Conservation (phyloP, 2,888 invertebrate genomes). For the Mycalesis mineus region DNA sequence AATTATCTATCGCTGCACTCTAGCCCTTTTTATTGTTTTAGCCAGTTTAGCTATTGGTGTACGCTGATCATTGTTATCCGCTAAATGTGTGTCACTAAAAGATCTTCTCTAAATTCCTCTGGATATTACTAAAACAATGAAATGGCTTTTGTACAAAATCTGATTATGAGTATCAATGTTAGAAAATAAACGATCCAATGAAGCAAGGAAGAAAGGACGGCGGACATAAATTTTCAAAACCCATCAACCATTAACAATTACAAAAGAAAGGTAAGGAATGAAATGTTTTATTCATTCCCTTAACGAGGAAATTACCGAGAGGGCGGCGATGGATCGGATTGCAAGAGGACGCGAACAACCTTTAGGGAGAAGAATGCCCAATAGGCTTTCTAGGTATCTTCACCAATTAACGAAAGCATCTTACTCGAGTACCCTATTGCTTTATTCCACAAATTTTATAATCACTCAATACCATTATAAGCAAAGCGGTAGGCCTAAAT, state of each 20-base stretch:
- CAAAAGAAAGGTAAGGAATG: slow-evolving; percentile 76
- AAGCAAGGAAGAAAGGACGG: slow-evolving; percentile 53
- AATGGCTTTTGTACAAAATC: slow-evolving; percentile 37
- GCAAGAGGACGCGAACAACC: slow-evolving; percentile 65
- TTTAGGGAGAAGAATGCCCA: slow-evolving; percentile 68
- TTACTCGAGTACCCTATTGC: slow-evolving; percentile 30
- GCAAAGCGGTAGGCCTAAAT: slow-evolving; percentile 11
- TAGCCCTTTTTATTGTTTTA: slow-evolving; percentile 43
- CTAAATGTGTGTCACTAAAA: no score
- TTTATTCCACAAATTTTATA: slow-evolving; percentile 28
- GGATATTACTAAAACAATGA: slow-evolving; percentile 22
- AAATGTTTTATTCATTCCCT: slow-evolving; percentile 78
- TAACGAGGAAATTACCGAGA: slow-evolving; percentile 77
- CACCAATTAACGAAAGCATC: slow-evolving; percentile 65
- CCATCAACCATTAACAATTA: slow-evolving; percentile 77
- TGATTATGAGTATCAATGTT: slow-evolving; percentile 22
- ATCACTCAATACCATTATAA: slow-evolving; percentile 19
- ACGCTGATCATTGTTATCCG: no score
- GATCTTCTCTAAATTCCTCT: no score
- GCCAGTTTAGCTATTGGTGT: slow-evolving; percentile 30
- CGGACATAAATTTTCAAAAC: slow-evolving; percentile 71
- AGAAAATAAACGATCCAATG: slow-evolving; percentile 48
- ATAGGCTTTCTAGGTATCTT: slow-evolving; percentile 65
- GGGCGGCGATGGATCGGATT: slow-evolving; percentile 71
- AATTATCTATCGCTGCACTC: slow-evolving; percentile 49